These are phyloP conservation scores for Lochmaea crataegi DNA, from an alignment of 2,888 invertebrate species.

Conservation along the genomic window DNA sequence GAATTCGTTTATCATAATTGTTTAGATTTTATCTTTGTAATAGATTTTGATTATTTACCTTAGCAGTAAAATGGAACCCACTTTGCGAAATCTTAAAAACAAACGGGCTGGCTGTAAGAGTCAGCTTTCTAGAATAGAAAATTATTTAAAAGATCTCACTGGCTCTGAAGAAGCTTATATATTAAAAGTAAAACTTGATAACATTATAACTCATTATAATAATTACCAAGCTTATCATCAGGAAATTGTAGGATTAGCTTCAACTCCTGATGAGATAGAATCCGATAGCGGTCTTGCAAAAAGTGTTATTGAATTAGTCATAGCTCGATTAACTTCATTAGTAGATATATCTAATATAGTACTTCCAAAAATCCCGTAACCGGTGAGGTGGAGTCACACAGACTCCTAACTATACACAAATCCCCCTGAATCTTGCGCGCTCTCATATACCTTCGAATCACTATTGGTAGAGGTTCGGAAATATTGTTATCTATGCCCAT, in stretches of 20 bases:
- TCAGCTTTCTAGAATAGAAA: constrained; percentile 16
- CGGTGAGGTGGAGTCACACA: no score
- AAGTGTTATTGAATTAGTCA: not conserved
- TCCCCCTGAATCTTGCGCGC: no score
- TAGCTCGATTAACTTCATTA: constrained; percentile 11
- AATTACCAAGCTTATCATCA: constrained; percentile 3
- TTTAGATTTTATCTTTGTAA: not conserved
- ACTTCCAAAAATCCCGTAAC: constrained; percentile 15
- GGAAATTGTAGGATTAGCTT: no score
- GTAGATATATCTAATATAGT: constrained; percentile 2
- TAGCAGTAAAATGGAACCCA: constrained; percentile 2
- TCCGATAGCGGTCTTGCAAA: not conserved
- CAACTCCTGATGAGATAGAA: not conserved
- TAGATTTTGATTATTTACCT: constrained; percentile 2
- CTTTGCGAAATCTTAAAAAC: constrained; percentile 5
- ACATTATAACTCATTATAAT: constrained; percentile 3
- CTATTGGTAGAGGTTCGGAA: no score
- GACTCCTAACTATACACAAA: no score
- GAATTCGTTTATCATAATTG: not conserved
- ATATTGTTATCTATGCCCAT: no score
- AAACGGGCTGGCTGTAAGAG: not conserved
- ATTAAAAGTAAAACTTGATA: constrained; percentile 6
- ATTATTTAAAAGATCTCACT: not conserved
- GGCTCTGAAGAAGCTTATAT: constrained; percentile 13
- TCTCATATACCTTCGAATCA: no score